Evolutionary conservation across 2,888 invertebrate species (phyloP), one percentile per base, ranked within the genome.

Genomic region (Eristalis arbustorum): DNA sequence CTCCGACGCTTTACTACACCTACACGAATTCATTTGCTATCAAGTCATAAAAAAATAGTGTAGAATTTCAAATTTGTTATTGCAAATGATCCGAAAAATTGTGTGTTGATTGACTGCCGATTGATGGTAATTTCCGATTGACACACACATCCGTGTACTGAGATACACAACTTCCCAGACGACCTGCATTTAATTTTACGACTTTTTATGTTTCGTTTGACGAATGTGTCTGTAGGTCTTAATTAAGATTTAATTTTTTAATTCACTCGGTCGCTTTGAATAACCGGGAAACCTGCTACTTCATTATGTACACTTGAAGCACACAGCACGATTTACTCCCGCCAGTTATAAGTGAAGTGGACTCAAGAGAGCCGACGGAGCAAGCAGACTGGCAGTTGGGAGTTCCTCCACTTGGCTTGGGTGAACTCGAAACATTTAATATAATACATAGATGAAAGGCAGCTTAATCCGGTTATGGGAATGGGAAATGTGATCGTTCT

Each of bases 171-270:
- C 74, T 73, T 68, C 64, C 57, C 56, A 57, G 49, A 25, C 31
- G 40, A 56, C 42, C 37, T 22, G 31, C 22, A 37, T 57, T 73
- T 59, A 10, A 23, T 75, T 64, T 66, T 14, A 56, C 72, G 57
- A 62, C 69, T 69, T 74, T 59, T 62, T 69, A 66, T 34, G n/a
- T 42, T 59, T 18, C 62, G 59, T 23, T 68, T 22, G 72, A 37
- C 71, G 14, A 23, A 18, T 28, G 56, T 31, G 62, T 73, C 23
- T 75, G 67, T 69, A 57, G 73, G 76, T 67, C 67, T 77, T 79
- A 72, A 76, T 68, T 80, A 73, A 87, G 85, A 82, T 82, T 82
- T 79, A 82, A 75, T 78, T 84, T 83, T 74, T 88, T 83, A 79
- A 84, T 82, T 76, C 78, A 82, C 79, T 83, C 75, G 80, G 76